Base-by-base conservation (phyloP, 2,113 vertebrate species). In the Larimichthys polyactis region DNA sequence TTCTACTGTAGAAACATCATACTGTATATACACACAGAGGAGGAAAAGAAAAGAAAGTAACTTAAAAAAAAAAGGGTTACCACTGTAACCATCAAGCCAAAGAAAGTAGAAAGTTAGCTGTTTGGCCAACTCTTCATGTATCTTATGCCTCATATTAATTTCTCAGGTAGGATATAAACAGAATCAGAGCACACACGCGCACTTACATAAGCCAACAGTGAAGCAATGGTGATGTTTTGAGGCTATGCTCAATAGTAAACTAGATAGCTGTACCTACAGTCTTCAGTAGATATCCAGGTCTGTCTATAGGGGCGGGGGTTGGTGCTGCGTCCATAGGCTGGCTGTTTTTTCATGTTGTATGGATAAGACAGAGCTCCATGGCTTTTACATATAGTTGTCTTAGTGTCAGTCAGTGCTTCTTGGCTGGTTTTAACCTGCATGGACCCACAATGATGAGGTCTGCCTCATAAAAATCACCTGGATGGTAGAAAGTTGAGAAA, bases 1-100 rank as follows among this genome's bases (percentile, higher is more conserved):
- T 89, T 89, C 88, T 88, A 84, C 79, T 68, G 81, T 87, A 88
- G 81, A 94, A 91, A 91, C 90, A 77, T 80, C 81, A 81, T 81
- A 84, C 78, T 88, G 49, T 88, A 92, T 89, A 84, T 86, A 93
- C 80, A 91, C 59, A 85, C 67, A 79, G 60, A 78, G 78, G 63
- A 36, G 55, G 71, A 70, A 57, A 69, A 67, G 4, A 29, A 62
- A 51, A 29, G 19, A n/a, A 62, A 44, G 65, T 19, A 84, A 85
- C 19, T 75, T 27, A 58, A 74, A 55, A 59, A 55, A 59, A 15
- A 51, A 49, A 78, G 51, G 73, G 65, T 85, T 85, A 81, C 71
- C 32, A 49, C 44, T 46, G 82, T 79, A 87, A 88, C 83, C 83
- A 49, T 79, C 65, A 73, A 70, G 36, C 36, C 36, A 40, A 24